A percentile compares a stretch with the other conserved stretches of the same genome.
phyloP scores from a whole-genome alignment of 2,888 invertebrate genomes.

The Tethea ocularis region DNA sequence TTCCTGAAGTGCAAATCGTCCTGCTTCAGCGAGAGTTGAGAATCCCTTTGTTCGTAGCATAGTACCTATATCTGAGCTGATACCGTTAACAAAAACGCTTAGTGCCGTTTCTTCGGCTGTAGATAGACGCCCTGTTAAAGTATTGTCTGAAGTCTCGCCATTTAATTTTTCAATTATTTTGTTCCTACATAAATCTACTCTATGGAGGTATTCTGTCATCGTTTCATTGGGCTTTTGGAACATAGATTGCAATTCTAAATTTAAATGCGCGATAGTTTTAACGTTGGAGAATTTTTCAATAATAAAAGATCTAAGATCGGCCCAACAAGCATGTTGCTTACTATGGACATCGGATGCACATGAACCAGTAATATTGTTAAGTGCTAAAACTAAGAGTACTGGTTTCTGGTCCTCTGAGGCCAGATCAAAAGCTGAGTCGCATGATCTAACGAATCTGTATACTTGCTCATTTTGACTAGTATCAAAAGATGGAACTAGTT shows the following conservation, averaged over 20 bases:
- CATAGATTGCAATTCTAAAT: slow-evolving; percentile 31
- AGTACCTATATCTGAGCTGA: slow-evolving; percentile 27
- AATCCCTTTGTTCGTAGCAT: slow-evolving; percentile 33
- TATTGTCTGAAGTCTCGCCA: slow-evolving; percentile 23
- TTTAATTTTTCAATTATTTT: slow-evolving; percentile 36
- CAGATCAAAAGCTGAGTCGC: slow-evolving; percentile 21
- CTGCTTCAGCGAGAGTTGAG: slow-evolving; percentile 26
- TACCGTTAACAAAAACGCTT: slow-evolving; percentile 36
- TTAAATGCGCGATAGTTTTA: slow-evolving; percentile 33
- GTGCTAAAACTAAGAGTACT: slow-evolving; percentile 15
- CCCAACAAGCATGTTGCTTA: slow-evolving; percentile 14
- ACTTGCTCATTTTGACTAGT: slow-evolving; percentile 16
- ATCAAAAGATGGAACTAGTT: slow-evolving; percentile 19
- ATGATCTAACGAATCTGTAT: slow-evolving; percentile 22
- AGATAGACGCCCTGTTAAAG: slow-evolving; percentile 20
- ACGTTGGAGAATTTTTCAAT: slow-evolving; percentile 35
- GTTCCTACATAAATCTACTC: slow-evolving; percentile 31
- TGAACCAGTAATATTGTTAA: slow-evolving; percentile 23
- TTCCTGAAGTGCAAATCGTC: slow-evolving; percentile 32
- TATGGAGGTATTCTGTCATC: slow-evolving; percentile 31
- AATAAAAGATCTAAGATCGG: neutral
- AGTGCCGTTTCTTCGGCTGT: slow-evolving; percentile 34
- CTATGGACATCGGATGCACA: slow-evolving; percentile 21
- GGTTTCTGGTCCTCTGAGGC: slow-evolving; percentile 6
- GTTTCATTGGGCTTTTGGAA: slow-evolving; percentile 37